Base-by-base conservation (phyloP, 2,888 invertebrate genomes). In the Lasius fuliginosus region DNA sequence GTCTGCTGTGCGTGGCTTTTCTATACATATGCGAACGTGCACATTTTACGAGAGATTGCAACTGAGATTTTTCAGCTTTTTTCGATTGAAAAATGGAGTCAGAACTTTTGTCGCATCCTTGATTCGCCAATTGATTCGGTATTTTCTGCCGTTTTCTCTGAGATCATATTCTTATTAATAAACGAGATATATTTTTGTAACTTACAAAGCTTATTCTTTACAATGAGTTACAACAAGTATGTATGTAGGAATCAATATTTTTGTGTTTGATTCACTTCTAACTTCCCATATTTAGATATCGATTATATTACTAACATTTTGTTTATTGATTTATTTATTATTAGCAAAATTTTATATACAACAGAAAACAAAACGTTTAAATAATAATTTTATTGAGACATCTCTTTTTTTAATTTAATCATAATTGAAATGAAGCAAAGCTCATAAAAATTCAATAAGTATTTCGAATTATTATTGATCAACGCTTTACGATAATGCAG, bases 391-490 rank as follows among this genome's bases (percentile, higher is more conserved):
- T 53, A 27, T 27, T 9, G 4, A 6, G n/a, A n/a, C 15, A 4
- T 42, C 2, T n/a, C 30, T 75, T 15, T 33, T 3, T n/a, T 15
- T 36, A 64, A 15, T 33, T n/a, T 56, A 77, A 77, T 67, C 30
- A 23, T 8, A n/a, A 53, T 40, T 27, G 40, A 56, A n/a, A 2
- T 46, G 1, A 49, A 46, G 46, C 30, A 18, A 6, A 53, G 36
- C 12, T 49, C 46, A 11, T 40, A 1, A 77, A 33, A n/a, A 5
- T 53, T 12, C 33, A 75, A 49, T 53, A 27, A 53, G 36, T 65
- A 76, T 53, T 53, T n/a, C 8, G 36, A 76, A 65, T 36, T 76
- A 64, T 33, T 42, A 33, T 53, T 23, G 40, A 9, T 53, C 12
- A n/a, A 6, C 11, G 12, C 12, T 6, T 56, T 56, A 30, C 53